phyloP scores from a whole-genome alignment of 2,797 vertebrate species.

The Novumbra hubbsi region DNA sequence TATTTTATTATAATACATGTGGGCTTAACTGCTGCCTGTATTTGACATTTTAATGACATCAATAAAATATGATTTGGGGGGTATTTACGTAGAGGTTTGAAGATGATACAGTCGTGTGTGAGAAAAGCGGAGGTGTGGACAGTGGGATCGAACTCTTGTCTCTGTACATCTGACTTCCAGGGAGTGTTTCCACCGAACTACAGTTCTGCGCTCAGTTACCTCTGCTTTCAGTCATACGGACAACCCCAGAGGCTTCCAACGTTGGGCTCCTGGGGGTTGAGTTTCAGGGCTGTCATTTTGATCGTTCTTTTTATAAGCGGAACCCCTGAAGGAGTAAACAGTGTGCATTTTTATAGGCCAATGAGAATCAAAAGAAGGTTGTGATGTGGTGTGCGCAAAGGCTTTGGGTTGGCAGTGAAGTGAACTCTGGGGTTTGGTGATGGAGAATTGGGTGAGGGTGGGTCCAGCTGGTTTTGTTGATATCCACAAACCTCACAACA shows the following conservation, averaged over 20 bases:
- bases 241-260: not conserved
- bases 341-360: slow-evolving; percentile 63
- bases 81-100: no score
- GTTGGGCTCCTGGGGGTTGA: not conserved
- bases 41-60: no score
- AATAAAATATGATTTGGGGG: no score
- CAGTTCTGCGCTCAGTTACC: no score
- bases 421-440: slow-evolving; percentile 9
- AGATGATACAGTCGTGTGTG: no score
- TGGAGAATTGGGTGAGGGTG: slow-evolving; percentile 28
- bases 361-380: not conserved
- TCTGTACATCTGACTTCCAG: no score
- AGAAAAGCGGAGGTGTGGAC: no score
- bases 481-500: slow-evolving; percentile 73
- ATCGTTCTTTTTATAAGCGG: not conserved
- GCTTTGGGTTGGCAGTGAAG: slow-evolving; percentile 41
- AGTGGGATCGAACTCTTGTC: no score
- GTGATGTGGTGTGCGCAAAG: not conserved
- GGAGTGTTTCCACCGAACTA: no score
- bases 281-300: not conserved
- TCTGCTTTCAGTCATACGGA: not conserved
- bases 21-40: not conserved
- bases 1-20: not conserved
- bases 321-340: slow-evolving; percentile 27
- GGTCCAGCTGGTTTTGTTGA: slow-evolving; percentile 51